Evolutionary conservation across 2,797 vertebrate species (phyloP).

Genomic region (Chelon auratus): DNA sequence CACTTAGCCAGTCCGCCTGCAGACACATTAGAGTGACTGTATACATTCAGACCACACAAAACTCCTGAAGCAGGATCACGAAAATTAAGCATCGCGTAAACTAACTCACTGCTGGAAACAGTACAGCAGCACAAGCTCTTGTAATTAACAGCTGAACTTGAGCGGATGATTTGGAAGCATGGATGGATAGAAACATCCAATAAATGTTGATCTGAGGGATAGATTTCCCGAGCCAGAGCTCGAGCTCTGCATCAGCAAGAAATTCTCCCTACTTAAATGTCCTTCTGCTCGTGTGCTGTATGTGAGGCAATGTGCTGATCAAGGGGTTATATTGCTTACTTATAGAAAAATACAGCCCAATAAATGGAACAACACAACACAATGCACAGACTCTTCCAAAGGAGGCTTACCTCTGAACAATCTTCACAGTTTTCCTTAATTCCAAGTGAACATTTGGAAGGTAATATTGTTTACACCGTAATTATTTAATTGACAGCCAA

Average conservation of each 20-base stretch:
- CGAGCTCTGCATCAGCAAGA: slow-evolving; percentile 57
- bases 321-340: slow-evolving; percentile 50
- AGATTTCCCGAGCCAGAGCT: slow-evolving; percentile 54
- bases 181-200: slow-evolving; percentile 37
- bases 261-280: slow-evolving; percentile 50
- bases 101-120: slow-evolving; percentile 27
- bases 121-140: slow-evolving; percentile 28
- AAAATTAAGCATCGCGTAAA: slow-evolving; percentile 48
- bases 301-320: slow-evolving; percentile 60
- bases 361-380: slow-evolving; percentile 15
- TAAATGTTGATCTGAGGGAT: slow-evolving; percentile 43
- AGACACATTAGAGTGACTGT: slow-evolving; percentile 30
- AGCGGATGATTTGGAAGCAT: slow-evolving; percentile 42
- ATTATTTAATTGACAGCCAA: background rate
- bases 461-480: slow-evolving; percentile 3
- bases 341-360: slow-evolving; percentile 37
- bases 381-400: slow-evolving; percentile 16
- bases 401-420: background rate
- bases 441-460: background rate
- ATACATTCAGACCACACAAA: slow-evolving; percentile 33
- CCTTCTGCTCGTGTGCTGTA: slow-evolving; percentile 45
- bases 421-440: background rate
- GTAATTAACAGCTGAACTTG: slow-evolving; percentile 55
- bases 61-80: slow-evolving; percentile 34
- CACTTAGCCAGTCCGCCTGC: slow-evolving; percentile 9